Base-by-base conservation (phyloP, 2,797 vertebrate genomes). In the Ataeniobius toweri region DNA sequence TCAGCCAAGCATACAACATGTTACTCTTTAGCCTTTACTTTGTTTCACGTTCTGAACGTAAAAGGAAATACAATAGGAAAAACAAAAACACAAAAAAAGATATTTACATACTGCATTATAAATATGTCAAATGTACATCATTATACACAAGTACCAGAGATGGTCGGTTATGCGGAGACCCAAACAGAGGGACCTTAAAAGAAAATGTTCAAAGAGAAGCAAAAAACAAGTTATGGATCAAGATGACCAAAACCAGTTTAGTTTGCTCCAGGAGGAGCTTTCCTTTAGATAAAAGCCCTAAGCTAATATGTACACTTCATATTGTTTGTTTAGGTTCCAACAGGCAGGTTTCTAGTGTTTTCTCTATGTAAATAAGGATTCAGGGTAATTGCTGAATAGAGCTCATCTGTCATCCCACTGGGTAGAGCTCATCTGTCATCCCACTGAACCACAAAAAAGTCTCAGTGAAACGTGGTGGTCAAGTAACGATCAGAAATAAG, bases 71-170 rank as follows among this genome's bases (percentile, higher is more conserved):
- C 90, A 92, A 93, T 83, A 89, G 87, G 89, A 88, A 93, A 93
- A 63, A 73, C 39, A 58, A 89, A 93, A 86, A 89, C 87, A 59
- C 85, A 79, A 75, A 91, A 71, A 93, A 92, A 91, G 72, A 95
- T 96, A 96, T 96, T 96, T 96, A 96, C 96, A 96, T 94, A 96
- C 94, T 95, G 94, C 95, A 94, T 96, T 96, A 96, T 96, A 96
- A 96, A 96, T 96, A 96, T 96, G 95, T 96, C 92, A 95, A 96
- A 96, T 96, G 93, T 96, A 96, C 96, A 96, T 95, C 94, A 96
- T 96, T 95, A 95, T 96, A 96, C 95, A 96, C 93, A 94, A 95
- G 94, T 95, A 96, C 95, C 95, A 93, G 89, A 91, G 89, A 93
- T 87, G 93, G 93, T 85, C 85, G 22, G 84, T 86, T 90, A 93